Conservation (phyloP, 2,888 invertebrate genomes). For the Philopedon plagiatum region DNA sequence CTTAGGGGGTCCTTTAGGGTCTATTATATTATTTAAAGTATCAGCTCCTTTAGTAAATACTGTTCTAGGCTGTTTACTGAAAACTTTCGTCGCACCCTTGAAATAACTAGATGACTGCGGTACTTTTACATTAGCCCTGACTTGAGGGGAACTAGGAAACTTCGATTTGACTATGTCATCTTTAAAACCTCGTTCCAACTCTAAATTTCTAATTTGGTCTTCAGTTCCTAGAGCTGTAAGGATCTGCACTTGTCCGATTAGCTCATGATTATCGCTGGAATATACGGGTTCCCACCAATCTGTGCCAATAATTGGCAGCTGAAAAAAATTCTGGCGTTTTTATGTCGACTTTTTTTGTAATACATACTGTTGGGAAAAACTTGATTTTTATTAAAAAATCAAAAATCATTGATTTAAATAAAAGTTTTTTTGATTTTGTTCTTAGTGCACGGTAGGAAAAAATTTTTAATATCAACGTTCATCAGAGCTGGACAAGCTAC, state of each 20-base stretch:
- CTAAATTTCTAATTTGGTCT: slow-evolving; percentile 73
- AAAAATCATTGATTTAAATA: no score
- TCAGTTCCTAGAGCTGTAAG: slow-evolving; percentile 75
- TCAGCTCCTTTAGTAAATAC: background rate
- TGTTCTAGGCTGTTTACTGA: slow-evolving; percentile 22
- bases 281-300: slow-evolving; percentile 74
- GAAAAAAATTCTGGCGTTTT: no score
- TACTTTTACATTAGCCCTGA: background rate
- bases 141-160: slow-evolving; percentile 33
- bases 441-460: no score
- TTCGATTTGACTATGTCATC: slow-evolving; percentile 59
- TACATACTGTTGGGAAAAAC: no score
- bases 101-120: slow-evolving; percentile 18
- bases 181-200: slow-evolving; percentile 67
- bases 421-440: no score
- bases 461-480: no score
- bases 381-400: no score
- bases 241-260: slow-evolving; percentile 72
- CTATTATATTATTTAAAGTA: background rate
- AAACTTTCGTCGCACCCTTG: slow-evolving; percentile 14
- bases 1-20: background rate
- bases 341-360: no score
- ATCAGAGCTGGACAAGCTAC: no score
- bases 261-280: slow-evolving; percentile 67
- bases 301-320: slow-evolving; percentile 75